Base-by-base conservation (phyloP, 2,888 invertebrate species). In the Scelioninae gen. 1 region DNA sequence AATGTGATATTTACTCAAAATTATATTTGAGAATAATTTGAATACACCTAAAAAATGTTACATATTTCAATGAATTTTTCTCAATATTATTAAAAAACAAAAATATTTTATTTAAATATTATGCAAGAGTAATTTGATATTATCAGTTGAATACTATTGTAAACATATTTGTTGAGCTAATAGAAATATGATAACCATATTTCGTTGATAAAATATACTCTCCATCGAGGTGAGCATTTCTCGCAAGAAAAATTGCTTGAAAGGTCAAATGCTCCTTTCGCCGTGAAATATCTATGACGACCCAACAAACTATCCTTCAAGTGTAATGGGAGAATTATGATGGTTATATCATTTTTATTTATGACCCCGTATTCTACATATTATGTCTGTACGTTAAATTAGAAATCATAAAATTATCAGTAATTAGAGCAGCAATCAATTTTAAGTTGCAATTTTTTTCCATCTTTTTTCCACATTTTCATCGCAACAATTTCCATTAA, bases 201-300 rank as follows among this genome's bases (percentile, higher is more conserved):
- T 68, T 68, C 43, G 43, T 51, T 68, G 58, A 76, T 76, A 76
- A 76, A 76, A 68, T 58, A 53, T 66, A 43, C 11, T 63, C 47
- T 47, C 40, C 69, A 13, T 55, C 56, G 68, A 31, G 60, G 45
- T 71, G 34, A 71, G 15, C 69, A 49, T 78, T 71, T 78, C 11
- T 13, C 40, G 56, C 55, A 49, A 65, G 60, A 69, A 69, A 78
- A 79, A 66, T 72, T 45, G 51, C 10, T 16, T 53, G 45, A 79
- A 79, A 79, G 79, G 79, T 79, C 72, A 72, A 58, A 66, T 53
- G 79, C 38, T 79, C 65, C 72, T 79, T 79, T 79, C 72, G 79
- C 71, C 49, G 56, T 63, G 56, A 65, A 71, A 78, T 49, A 58
- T 71, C 58, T 58, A 53, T 66, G 79, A 71, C 51, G 56, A 78